These are phyloP conservation scores for Goniozus legneri DNA, from an alignment of 1,140 invertebrate species.

Conservation along the genomic window DNA sequence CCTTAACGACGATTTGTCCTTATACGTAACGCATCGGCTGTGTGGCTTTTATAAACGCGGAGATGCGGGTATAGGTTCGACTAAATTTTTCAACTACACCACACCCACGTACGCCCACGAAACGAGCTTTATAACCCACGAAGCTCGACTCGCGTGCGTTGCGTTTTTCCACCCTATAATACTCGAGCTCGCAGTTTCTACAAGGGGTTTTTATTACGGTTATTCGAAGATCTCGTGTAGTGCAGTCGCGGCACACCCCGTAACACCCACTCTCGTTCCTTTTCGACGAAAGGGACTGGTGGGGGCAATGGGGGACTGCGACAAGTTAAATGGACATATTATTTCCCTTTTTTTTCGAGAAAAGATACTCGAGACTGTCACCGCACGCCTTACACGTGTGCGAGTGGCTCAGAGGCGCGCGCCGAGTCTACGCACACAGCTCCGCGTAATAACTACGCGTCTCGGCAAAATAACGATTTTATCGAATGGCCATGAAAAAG, in stretches of 20 bases:
- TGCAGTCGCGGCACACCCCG: slow-evolving; percentile 33
- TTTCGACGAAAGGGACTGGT: slow-evolving; percentile 19
- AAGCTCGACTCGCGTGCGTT: slow-evolving; percentile 8
- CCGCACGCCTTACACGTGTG: slow-evolving; percentile 25
- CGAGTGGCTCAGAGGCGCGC: no score
- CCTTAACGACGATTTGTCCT: no score
- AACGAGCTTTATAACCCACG: not conserved
- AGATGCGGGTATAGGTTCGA: not conserved
- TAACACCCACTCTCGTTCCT: slow-evolving; percentile 34
- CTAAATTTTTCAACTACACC: not conserved
- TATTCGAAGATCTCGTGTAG: slow-evolving; percentile 20
- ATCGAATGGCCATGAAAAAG: no score
- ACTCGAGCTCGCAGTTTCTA: slow-evolving; percentile 3
- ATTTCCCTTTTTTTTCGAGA: slow-evolving; percentile 40
- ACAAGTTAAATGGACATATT: slow-evolving; percentile 35
- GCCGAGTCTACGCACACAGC: no score
- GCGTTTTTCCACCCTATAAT: slow-evolving; percentile 20
- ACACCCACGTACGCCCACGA: slow-evolving; percentile 20
- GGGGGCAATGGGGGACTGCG: slow-evolving; percentile 15
- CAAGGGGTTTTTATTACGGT: slow-evolving; percentile 19
- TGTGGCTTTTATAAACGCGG: no score
- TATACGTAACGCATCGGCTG: no score
- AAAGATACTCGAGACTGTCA: slow-evolving; percentile 34
- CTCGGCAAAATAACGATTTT: no score
- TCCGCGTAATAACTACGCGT: no score